Conservation (phyloP, 2,797 vertebrate genomes). For the Calcarius lapponicus region DNA sequence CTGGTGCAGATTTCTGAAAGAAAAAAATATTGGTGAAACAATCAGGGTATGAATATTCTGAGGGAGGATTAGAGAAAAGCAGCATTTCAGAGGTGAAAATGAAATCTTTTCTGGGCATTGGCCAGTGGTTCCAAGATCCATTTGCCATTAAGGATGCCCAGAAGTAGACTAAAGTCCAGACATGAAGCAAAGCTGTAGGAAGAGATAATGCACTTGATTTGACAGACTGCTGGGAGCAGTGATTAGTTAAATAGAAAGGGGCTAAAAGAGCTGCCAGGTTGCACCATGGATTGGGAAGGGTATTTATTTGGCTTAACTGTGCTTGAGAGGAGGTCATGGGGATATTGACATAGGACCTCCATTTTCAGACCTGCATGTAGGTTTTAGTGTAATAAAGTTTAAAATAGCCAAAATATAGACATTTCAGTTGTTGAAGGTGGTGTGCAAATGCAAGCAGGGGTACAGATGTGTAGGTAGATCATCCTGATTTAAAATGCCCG, state of each 20-base stretch:
- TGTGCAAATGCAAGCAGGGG: background rate
- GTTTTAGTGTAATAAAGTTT: background rate
- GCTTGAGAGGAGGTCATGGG: background rate
- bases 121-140: background rate
- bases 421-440: background rate
- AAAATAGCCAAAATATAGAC: background rate
- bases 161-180: background rate
- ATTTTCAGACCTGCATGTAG: background rate
- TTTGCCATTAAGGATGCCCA: background rate
- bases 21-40: background rate
- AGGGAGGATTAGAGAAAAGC: background rate
- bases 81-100: background rate
- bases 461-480: accelerated
- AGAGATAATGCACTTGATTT: background rate
- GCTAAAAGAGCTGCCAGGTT: background rate
- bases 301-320: background rate
- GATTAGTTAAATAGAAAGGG: background rate
- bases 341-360: background rate
- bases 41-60: background rate
- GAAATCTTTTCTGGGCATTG: background rate
- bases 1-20: background rate
- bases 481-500: background rate
- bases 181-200: background rate
- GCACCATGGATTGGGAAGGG: background rate
- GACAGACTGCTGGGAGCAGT: background rate